Evolutionary conservation across 2,113 vertebrate genomes (phyloP).

Genomic region (Crotophaga sulcirostris): DNA sequence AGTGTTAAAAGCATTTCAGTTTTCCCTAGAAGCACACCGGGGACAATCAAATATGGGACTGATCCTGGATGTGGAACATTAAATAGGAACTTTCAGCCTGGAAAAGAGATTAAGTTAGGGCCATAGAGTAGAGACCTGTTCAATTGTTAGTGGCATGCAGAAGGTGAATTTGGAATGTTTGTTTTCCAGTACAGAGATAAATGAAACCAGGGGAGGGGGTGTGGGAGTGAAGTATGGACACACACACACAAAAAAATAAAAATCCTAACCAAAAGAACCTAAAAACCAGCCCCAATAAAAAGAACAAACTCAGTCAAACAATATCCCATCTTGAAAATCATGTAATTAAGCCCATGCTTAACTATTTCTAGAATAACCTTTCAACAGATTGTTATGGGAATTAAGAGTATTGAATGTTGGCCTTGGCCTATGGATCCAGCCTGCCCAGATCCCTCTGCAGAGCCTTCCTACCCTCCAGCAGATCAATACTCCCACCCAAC

Average conservation of each 20-base stretch:
- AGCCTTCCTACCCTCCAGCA: background rate
- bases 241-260: background rate
- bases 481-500: background rate
- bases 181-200: background rate
- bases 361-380: background rate
- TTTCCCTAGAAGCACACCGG: background rate
- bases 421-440: accelerated
- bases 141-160: background rate
- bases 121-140: background rate
- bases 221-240: background rate
- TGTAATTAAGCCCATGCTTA: background rate
- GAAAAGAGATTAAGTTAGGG: background rate
- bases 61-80: background rate
- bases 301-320: background rate
- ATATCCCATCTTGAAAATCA: background rate
- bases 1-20: background rate
- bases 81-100: background rate
- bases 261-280: background rate
- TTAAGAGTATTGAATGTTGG: background rate
- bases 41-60: background rate
- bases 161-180: background rate
- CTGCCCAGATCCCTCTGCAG: background rate
- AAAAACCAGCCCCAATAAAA: background rate
- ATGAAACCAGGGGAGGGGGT: background rate
- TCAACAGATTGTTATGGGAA: background rate